phyloP scores from a whole-genome alignment of 2,888 invertebrate genomes.

The Dynastes tityus region DNA sequence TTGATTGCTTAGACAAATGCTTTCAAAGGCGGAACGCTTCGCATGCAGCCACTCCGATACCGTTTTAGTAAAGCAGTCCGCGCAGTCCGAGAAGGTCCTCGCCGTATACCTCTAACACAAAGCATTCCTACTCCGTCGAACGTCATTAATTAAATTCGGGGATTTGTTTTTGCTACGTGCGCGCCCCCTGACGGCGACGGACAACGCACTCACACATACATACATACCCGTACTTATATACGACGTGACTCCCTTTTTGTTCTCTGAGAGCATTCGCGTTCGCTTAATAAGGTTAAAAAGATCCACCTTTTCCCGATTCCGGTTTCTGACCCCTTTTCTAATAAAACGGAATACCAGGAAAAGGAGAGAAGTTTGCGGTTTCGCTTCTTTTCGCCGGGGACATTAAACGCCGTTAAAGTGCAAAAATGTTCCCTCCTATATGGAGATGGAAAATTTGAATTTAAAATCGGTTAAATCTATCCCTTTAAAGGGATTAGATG shows the following conservation, averaged over 20 bases:
- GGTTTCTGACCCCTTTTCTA: slow-evolving; percentile 45
- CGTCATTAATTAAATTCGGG: slow-evolving; percentile 71
- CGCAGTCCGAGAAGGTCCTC: slow-evolving; percentile 49
- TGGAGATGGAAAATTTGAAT: slow-evolving; percentile 18
- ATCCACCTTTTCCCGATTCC: slow-evolving; percentile 50
- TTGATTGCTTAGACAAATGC: slow-evolving; percentile 71
- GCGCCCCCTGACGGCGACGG: slow-evolving; percentile 40
- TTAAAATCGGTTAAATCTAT: slow-evolving; percentile 24
- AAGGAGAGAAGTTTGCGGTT: slow-evolving; percentile 41
- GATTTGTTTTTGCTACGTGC: slow-evolving; percentile 68
- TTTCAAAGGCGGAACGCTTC: slow-evolving; percentile 64
- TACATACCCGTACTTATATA: neutral
- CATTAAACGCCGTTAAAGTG: slow-evolving; percentile 26
- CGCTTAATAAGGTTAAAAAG: slow-evolving; percentile 68
- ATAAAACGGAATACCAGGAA: slow-evolving; percentile 34
- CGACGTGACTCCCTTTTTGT: slow-evolving; percentile 68
- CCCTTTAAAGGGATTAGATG: neutral
- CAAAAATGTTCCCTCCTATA: slow-evolving; percentile 29
- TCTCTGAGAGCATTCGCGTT: slow-evolving; percentile 57
- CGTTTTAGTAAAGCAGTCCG: slow-evolving; percentile 49
- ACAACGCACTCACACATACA: slow-evolving; percentile 54
- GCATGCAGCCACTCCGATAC: slow-evolving; percentile 49
- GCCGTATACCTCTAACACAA: slow-evolving; percentile 61
- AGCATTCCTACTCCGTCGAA: slow-evolving; percentile 68
- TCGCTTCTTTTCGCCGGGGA: slow-evolving; percentile 27